Evolutionary conservation across 64 coral and sea anemone species (phyloP).

Genomic region (Montipora efflorescens): DNA sequence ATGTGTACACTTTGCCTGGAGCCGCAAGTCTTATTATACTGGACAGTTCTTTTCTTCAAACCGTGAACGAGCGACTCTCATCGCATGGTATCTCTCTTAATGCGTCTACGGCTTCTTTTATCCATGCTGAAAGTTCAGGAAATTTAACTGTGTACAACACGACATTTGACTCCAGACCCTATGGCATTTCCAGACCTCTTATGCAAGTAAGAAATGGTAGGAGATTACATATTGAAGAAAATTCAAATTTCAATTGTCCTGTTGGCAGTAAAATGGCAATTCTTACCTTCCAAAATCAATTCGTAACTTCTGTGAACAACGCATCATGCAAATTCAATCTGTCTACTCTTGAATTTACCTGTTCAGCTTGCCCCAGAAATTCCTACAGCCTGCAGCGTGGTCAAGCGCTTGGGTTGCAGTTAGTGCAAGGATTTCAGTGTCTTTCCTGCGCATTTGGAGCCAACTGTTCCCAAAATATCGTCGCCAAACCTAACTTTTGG

Average conservation of each 20-base stretch:
- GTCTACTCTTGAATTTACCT: conserved; percentile 12
- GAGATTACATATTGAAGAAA: neutral
- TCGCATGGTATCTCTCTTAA: no score
- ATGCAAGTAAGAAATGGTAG: conserved; percentile 7
- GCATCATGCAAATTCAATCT: neutral
- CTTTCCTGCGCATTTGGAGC: conserved; percentile 71
- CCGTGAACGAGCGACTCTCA: neutral
- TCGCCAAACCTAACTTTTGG: conserved; percentile 63
- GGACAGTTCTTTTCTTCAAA: conserved; percentile 43
- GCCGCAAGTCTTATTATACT: conserved; percentile 52
- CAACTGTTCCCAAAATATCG: conserved; percentile 23
- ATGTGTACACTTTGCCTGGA: neutral
- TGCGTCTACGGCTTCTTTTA: neutral
- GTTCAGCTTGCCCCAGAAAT: conserved; percentile 26
- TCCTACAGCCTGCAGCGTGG: neutral
- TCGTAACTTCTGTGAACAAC: neutral
- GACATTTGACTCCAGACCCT: neutral
- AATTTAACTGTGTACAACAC: conserved; percentile 24
- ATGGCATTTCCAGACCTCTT: neutral
- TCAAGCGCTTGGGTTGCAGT: neutral
- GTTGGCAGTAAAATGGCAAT: neutral
- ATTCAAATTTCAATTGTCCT: neutral
- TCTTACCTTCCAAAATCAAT: neutral
- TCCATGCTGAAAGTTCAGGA: conserved; percentile 61
- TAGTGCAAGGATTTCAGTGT: conserved; percentile 7